A percentile compares a stretch with the other conserved stretches of the same genome.
These are phyloP conservation scores for Ammospiza maritima DNA, from an alignment of 2,797 vertebrate genomes.

Conservation along the genomic window DNA sequence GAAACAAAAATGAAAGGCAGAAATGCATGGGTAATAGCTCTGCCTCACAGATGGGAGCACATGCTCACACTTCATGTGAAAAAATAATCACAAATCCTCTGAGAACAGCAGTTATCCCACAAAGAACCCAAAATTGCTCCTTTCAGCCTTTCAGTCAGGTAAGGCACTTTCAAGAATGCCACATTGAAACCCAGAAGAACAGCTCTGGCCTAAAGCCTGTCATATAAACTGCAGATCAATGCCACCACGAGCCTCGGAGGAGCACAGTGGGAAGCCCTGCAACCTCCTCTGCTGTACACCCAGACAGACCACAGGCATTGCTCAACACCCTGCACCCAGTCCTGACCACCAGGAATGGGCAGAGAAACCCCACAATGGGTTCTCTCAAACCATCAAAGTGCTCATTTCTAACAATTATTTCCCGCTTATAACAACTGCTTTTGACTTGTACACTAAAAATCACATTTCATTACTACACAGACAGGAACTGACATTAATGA, in stretches of 20 bases:
- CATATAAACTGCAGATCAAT: neutral
- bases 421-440: neutral
- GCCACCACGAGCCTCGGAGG: fast-evolving
- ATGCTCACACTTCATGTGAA: neutral
- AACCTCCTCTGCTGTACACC: neutral
- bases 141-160: slow-evolving; percentile 2
- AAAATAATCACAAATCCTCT: neutral
- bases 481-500: neutral
- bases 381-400: neutral
- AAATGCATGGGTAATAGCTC: neutral
- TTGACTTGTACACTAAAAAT: neutral
- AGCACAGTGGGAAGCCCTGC: neutral
- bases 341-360: neutral
- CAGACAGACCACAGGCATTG: neutral
- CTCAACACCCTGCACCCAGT: neutral
- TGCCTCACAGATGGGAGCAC: neutral
- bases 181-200: neutral
- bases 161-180: neutral
- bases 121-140: neutral
- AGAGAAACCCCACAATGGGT: neutral
- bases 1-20: neutral
- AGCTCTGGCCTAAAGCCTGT: neutral
- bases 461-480: neutral
- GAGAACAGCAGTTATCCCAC: slow-evolving; percentile 39
- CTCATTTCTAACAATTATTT: neutral